Conservation (phyloP, 1,140 invertebrate species). For the Paraescarpia echinospica region DNA sequence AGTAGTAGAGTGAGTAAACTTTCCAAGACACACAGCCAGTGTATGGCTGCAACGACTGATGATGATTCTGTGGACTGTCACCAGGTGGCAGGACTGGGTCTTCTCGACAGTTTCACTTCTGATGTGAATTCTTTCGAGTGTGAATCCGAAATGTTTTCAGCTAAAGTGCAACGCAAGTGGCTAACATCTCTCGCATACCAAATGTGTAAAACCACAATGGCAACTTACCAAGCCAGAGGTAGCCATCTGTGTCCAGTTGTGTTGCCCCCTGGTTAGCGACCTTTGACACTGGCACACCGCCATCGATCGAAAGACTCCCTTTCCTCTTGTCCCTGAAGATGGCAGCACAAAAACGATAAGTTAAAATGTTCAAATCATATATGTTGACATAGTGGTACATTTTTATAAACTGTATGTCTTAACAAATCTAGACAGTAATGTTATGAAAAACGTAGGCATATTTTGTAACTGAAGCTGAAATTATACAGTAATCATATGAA, state of each 20-base stretch:
- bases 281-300: constrained; percentile 62
- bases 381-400: neutral
- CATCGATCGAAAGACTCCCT: constrained; percentile 72
- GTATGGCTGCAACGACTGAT: no score
- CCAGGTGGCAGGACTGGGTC: neutral
- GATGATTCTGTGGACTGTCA: neutral
- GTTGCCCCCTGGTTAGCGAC: constrained; percentile 68
- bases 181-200: neutral
- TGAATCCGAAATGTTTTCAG: neutral
- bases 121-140: neutral
- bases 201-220: neutral
- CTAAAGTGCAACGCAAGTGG: neutral
- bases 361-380: neutral
- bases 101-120: neutral
- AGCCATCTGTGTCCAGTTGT: constrained; percentile 73
- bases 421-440: neutral
- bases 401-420: neutral
- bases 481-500: no score
- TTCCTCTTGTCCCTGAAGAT: constrained; percentile 67
- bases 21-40: no score
- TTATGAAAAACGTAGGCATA: no score
- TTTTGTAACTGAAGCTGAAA: no score
- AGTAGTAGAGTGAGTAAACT: no score
- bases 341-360: constrained; percentile 9
- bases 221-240: constrained; percentile 72